phyloP scores from a whole-genome alignment of 1,140 invertebrate genomes.

The Apolygus lucorum region DNA sequence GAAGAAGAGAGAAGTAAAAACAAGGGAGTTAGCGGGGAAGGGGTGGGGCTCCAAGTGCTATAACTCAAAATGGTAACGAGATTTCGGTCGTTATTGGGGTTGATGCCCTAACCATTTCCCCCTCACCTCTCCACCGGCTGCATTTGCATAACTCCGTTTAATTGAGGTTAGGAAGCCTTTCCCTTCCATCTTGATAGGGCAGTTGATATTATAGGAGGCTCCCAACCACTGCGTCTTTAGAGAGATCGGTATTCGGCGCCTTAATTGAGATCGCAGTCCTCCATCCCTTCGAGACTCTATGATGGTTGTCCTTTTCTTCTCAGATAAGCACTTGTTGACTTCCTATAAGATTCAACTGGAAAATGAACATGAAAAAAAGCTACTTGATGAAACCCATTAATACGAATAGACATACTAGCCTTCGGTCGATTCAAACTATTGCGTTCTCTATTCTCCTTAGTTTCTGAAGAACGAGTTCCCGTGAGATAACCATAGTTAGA shows the following conservation, averaged over 20 bases:
- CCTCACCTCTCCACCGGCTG: neutral
- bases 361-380: no score
- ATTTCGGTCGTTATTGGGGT: slow-evolving; percentile 6
- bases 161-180: neutral
- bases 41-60: neutral
- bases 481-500: no score
- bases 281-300: no score
- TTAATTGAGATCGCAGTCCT: neutral
- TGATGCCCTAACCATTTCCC: neutral
- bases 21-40: neutral
- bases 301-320: no score
- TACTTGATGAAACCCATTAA: no score
- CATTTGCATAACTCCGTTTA: slow-evolving; percentile 14
- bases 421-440: no score
- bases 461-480: no score
- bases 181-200: slow-evolving; percentile 13
- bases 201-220: slow-evolving; percentile 10
- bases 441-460: no score
- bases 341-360: no score
- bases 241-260: neutral
- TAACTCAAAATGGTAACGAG: slow-evolving; percentile 12
- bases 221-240: neutral
- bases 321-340: no score
- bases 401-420: no score
- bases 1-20: neutral